Evolutionary conservation across 2,113 vertebrate genomes (phyloP), one percentile per base, ranked within the genome.

Genomic region (Pygoscelis antarcticus): DNA sequence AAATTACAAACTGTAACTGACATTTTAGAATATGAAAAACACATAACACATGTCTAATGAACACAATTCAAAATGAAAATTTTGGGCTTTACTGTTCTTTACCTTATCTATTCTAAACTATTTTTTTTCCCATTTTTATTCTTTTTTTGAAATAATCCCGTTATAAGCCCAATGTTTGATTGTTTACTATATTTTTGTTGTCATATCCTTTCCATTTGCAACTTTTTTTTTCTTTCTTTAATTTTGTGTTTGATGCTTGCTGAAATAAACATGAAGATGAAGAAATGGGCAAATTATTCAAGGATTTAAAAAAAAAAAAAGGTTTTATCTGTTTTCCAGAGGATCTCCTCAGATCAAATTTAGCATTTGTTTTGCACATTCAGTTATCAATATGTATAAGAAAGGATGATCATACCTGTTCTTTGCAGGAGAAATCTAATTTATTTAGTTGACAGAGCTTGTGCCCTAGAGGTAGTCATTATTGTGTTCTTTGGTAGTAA

Each of bases 131-230:
- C 15, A 5, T 22, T 22, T 2, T 0, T 23, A 14, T 42, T 64
- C 16, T 13, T 19, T 71, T 52, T n/a, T 36, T 54, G 0, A 4
- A 49, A 25, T 70, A 78, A 75, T 3, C 16, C 7, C 0, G 2
- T 74, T 85, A 42, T 29, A 70, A 20, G 1, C 2, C 2, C 1
- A 14, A 8, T 20, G 1, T 25, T 52, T 26, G 10, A 52, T 44
- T 52, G 3, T 21, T 79, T 44, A 23, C 20, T 47, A 5, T 26
- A 57, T 54, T 90, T 71, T 84, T 69, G 17, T 46, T 71, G 79
- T 18, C 14, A 34, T 44, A 79, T 7, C 9, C 16, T 9, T 80
- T 7, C 5, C 14, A 62, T 68, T 49, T 49, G 7, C 19, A 55
- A 42, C 4, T 25, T 38, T 29, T 42, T 60, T 51, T 83, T 71